Percentiles rank a stretch among this genome's conserved stretches.
Conservation (phyloP, 2,888 invertebrate genomes). For the Hololepta plana region DNA sequence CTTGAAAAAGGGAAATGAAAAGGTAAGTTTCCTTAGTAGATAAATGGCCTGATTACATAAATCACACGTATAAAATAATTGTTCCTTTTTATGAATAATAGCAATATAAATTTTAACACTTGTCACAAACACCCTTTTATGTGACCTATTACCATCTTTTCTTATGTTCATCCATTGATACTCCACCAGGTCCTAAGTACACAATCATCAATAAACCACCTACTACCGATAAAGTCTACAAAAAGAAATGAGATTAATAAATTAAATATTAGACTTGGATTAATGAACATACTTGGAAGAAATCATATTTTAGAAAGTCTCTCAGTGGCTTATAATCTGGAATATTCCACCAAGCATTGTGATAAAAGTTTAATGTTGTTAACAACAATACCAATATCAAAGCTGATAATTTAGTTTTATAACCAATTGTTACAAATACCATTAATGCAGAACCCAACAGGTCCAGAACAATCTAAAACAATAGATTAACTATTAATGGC, state of each 20-base stretch:
- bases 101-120: too few relatives aligned
- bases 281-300: slow-evolving; percentile 77
- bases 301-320: slow-evolving; percentile 99
- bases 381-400: slow-evolving; percentile 82
- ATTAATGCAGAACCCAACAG: slow-evolving; percentile 86
- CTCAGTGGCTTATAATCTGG: slow-evolving; percentile 88
- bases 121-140: slow-evolving; percentile 6
- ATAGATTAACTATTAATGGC: slow-evolving; percentile 13
- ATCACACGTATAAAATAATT: too few relatives aligned
- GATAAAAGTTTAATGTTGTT: slow-evolving; percentile 80
- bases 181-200: slow-evolving; percentile 93
- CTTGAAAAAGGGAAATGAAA: too few relatives aligned
- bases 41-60: too few relatives aligned
- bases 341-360: slow-evolving; percentile 97
- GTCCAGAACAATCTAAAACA: slow-evolving; percentile 68
- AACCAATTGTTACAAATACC: slow-evolving; percentile 91
- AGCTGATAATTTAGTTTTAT: slow-evolving; percentile 96
- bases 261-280: slow-evolving; percentile 2
- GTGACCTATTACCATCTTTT: slow-evolving; percentile 71
- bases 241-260: slow-evolving; percentile 18
- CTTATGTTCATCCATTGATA: slow-evolving; percentile 99
- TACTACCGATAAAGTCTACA: slow-evolving; percentile 94
- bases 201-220: slow-evolving; percentile 98
- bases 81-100: too few relatives aligned
- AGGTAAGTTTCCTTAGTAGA: too few relatives aligned